phyloP scores from a whole-genome alignment of 1,140 invertebrate species.

The Pachyrhynchus sulphureomaculatus region DNA sequence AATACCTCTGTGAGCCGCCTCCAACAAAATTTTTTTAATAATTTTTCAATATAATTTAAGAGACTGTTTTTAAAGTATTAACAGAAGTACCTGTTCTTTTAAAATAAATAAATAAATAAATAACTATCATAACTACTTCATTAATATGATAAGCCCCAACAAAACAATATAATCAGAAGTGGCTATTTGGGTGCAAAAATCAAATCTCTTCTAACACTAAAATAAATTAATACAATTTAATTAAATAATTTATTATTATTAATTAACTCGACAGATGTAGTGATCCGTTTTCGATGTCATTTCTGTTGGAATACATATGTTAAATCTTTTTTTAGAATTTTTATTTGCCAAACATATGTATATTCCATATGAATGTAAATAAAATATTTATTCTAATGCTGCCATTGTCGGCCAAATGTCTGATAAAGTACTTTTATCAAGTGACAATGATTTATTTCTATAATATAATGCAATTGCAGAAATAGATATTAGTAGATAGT shows the following conservation, averaged over 20 bases:
- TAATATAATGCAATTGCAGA: slow-evolving; percentile 3
- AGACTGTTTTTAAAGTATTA: no score
- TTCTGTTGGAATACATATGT: slow-evolving; percentile 6
- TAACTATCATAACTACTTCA: no score
- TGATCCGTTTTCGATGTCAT: slow-evolving; percentile 6
- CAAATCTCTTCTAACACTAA: not conserved
- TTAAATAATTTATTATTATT: not conserved
- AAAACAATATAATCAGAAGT: not conserved
- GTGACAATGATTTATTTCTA: slow-evolving; percentile 14
- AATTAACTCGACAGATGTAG: slow-evolving; percentile 14
- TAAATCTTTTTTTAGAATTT: slow-evolving; percentile 1
- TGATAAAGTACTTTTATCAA: not conserved
- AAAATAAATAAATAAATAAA: no score
- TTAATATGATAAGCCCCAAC: no score
- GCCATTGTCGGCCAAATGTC: not conserved
- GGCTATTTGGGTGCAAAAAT: slow-evolving; percentile 1
- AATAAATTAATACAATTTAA: slow-evolving; percentile 3
- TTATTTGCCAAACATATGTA: slow-evolving; percentile 3
- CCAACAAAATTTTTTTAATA: no score
- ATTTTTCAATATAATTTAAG: no score
- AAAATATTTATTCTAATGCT: slow-evolving; percentile 1
- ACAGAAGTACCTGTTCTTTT: no score
- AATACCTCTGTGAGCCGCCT: no score
- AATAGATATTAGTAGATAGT: no score
- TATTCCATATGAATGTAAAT: not conserved